Percentiles rank a stretch among this genome's conserved stretches.
Conservation (phyloP, 2,888 invertebrate genomes). For the Atethmia centrago region DNA sequence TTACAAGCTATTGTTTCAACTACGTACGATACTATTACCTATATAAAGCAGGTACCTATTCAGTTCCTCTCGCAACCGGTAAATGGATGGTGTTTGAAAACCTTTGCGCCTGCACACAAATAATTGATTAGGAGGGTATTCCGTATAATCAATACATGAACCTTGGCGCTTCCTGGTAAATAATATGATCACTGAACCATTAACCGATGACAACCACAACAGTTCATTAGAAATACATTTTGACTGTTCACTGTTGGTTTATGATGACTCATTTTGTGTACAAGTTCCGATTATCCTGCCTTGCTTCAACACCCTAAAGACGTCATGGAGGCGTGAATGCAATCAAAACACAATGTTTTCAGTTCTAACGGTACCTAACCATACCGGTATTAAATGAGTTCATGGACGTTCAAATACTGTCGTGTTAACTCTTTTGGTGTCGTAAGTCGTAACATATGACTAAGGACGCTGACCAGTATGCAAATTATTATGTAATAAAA, state of each 20-base stretch:
- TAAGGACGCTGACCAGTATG: slow-evolving; percentile 21
- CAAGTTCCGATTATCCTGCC: slow-evolving; percentile 28
- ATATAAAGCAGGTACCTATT: not conserved
- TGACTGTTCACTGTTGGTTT: slow-evolving; percentile 19
- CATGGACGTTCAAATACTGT: slow-evolving; percentile 35
- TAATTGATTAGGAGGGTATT: slow-evolving; percentile 18
- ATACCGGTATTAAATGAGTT: slow-evolving; percentile 47
- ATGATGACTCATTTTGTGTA: slow-evolving; percentile 35
- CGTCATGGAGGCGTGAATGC: slow-evolving; percentile 43
- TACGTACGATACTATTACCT: not conserved
- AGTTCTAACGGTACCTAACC: slow-evolving; percentile 22
- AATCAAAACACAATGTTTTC: slow-evolving; percentile 38
- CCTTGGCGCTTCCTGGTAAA: slow-evolving; percentile 31
- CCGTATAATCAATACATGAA: slow-evolving; percentile 17
- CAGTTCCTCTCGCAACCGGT: slow-evolving; percentile 2
- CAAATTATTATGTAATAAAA: slow-evolving; percentile 12
- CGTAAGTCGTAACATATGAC: slow-evolving; percentile 37
- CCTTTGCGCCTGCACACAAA: slow-evolving; percentile 11
- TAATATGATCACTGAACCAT: slow-evolving; percentile 4
- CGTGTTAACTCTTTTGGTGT: slow-evolving; percentile 12
- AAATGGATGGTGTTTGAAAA: slow-evolving; percentile 8
- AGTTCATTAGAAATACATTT: slow-evolving; percentile 42
- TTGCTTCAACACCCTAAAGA: slow-evolving; percentile 20
- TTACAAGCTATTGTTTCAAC: slow-evolving; percentile 19
- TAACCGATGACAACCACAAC: slow-evolving; percentile 11